These are phyloP conservation scores for Bombus consobrinus DNA, from an alignment of 1,140 invertebrate genomes.

Conservation along the genomic window DNA sequence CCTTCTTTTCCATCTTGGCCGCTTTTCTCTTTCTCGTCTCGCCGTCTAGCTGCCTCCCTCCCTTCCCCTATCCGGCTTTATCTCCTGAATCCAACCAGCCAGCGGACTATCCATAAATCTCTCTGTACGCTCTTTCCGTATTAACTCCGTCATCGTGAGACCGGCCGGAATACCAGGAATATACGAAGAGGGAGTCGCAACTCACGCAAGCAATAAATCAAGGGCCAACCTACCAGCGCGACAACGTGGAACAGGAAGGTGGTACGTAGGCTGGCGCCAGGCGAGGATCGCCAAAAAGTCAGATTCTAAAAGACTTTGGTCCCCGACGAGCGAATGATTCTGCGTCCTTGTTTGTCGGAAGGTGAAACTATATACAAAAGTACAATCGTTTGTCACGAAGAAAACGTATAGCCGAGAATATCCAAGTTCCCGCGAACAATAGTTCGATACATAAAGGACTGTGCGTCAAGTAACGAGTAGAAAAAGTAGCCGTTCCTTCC, in stretches of 20 bases:
- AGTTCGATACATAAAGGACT: neutral
- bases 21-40: neutral
- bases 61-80: slow-evolving; percentile 38
- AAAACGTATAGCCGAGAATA: neutral
- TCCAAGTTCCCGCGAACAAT: neutral
- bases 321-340: neutral
- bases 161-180: slow-evolving; percentile 51
- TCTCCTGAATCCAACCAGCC: slow-evolving; percentile 57
- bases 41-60: slow-evolving; percentile 18
- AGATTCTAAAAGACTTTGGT: slow-evolving; percentile 52
- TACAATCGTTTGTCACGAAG: neutral
- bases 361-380: neutral
- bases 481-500: neutral
- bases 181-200: slow-evolving; percentile 60
- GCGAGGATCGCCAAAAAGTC: slow-evolving; percentile 1
- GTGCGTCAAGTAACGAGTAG: neutral
- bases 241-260: slow-evolving; percentile 32
- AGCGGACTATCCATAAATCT: slow-evolving; percentile 59
- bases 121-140: slow-evolving; percentile 55
- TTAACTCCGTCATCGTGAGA: slow-evolving; percentile 62
- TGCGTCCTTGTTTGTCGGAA: neutral
- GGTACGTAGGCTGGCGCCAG: neutral
- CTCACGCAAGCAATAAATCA: slow-evolving; percentile 72
- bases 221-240: slow-evolving; percentile 50
- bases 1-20: neutral